A percentile compares a stretch with the other conserved stretches of the same genome.
phyloP scores from a whole-genome alignment of 2,113 vertebrate genomes.

The Notiomystis cincta region DNA sequence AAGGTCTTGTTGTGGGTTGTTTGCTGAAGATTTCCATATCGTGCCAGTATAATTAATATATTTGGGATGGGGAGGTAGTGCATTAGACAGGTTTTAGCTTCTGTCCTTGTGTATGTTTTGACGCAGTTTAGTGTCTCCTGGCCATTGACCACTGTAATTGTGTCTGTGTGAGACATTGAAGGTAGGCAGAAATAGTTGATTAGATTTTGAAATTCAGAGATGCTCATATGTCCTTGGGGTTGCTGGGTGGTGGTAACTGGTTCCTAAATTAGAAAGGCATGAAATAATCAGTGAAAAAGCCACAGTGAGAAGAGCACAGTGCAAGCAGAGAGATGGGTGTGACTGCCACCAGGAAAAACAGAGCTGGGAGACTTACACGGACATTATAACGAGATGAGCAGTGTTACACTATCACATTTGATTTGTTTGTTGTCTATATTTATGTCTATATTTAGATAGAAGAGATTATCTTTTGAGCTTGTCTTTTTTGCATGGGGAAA shows the following conservation, averaged over 20 bases:
- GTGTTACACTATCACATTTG: neutral
- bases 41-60: neutral
- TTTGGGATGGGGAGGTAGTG: neutral
- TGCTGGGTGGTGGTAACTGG: neutral
- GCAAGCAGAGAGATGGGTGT: neutral
- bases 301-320: neutral
- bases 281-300: accelerated
- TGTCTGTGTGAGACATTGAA: neutral
- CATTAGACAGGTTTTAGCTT: neutral
- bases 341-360: neutral
- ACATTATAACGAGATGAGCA: neutral
- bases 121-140: neutral
- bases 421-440: neutral
- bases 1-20: neutral
- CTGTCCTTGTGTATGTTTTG: neutral
- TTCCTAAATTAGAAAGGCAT: neutral
- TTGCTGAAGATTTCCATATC: neutral
- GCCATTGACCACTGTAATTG: neutral
- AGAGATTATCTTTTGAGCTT: neutral
- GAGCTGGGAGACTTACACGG: neutral
- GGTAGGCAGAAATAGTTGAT: neutral
- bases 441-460: neutral
- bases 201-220: neutral
- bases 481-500: neutral
- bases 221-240: neutral